A percentile compares a stretch with the other conserved stretches of the same genome.
These are phyloP conservation scores for Bombus superbus DNA, from an alignment of 1,140 invertebrate species.

Conservation along the genomic window DNA sequence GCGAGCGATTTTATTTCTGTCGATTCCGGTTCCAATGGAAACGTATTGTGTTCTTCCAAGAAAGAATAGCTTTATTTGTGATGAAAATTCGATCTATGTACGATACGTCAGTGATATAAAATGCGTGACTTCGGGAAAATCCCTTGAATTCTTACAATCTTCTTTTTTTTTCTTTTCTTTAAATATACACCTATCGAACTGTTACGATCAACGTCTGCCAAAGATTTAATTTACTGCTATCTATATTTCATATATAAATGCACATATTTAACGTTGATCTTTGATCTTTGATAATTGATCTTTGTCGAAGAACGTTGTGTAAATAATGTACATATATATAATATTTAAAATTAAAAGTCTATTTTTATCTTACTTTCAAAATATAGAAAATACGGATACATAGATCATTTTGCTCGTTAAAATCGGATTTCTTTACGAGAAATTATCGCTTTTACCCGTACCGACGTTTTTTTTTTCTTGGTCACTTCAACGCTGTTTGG, in stretches of 20 bases:
- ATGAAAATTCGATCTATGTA: background rate
- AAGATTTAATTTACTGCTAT: no score
- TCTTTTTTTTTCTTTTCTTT: background rate
- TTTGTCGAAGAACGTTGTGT: no score
- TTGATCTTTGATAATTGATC: no score
- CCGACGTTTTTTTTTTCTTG: background rate
- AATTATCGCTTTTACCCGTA: background rate
- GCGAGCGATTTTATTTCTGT: background rate
- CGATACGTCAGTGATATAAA: background rate
- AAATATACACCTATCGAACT: no score
- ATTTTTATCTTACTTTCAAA: no score
- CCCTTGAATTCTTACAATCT: background rate
- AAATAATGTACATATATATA: no score
- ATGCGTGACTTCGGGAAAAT: background rate
- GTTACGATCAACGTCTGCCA: no score
- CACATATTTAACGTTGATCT: no score
- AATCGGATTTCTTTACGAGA: background rate
- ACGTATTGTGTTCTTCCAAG: background rate
- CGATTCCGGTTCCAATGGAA: background rate
- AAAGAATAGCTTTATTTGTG: background rate
- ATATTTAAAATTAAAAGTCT: no score
- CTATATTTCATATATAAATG: background rate
- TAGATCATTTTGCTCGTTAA: background rate
- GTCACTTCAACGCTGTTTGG: background rate
- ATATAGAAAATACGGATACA: no score